Conservation (phyloP, 2,113 vertebrate genomes). For the Zonotrichia leucophrys region DNA sequence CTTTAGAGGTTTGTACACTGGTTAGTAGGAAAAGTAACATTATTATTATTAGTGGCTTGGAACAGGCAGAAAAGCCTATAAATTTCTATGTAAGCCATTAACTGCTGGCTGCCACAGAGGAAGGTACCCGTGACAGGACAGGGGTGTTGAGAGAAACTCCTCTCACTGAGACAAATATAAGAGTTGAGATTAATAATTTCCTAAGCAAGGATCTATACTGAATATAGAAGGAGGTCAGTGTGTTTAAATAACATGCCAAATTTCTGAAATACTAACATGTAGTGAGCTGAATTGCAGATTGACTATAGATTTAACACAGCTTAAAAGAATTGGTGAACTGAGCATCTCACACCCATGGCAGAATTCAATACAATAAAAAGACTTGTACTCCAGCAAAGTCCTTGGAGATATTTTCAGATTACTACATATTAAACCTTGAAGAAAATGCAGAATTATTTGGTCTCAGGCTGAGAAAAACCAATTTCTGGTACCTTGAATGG, state of each 20-base stretch:
- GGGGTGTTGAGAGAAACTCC: not conserved
- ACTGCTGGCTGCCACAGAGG: not conserved
- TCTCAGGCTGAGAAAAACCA: not conserved
- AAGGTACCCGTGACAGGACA: not conserved
- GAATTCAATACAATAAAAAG: not conserved
- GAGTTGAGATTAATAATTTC: not conserved
- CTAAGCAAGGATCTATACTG: not conserved
- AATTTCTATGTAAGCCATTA: not conserved
- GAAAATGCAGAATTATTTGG: not conserved
- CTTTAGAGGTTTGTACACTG: constrained; percentile 12
- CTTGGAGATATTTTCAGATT: not conserved
- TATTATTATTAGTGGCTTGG: not conserved
- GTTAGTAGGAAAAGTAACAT: not conserved
- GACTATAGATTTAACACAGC: not conserved
- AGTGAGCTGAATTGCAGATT: not conserved
- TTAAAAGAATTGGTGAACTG: not conserved
- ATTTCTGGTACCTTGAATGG: not conserved
- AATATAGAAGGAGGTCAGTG: not conserved
- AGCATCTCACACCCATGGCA: not conserved
- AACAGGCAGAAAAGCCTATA: not conserved
- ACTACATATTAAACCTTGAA: not conserved
- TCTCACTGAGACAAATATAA: not conserved
- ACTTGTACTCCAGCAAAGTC: not conserved
- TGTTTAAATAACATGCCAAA: not conserved
- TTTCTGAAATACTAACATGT: not conserved